Evolutionary conservation across 2,888 invertebrate species (phyloP).

Genomic region (Abrostola tripartita): DNA sequence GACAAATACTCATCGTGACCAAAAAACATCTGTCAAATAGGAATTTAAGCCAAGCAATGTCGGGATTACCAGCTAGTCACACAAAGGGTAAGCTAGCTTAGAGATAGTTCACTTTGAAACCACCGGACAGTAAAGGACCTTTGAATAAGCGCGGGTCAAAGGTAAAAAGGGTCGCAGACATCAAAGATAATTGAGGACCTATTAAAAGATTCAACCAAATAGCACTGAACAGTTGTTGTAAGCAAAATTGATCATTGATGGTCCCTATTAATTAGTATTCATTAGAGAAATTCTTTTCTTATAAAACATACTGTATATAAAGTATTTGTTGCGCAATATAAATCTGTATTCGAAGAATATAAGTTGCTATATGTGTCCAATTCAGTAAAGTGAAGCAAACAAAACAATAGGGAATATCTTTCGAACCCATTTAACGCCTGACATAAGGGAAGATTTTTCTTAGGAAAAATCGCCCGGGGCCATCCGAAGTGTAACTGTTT

Average conservation of each 20-base stretch:
- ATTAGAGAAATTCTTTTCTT: constrained; percentile 5
- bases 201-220: constrained; percentile 71
- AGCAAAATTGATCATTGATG: constrained; percentile 20
- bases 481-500: constrained; percentile 47
- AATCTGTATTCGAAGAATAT: not conserved
- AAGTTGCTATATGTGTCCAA: constrained; percentile 6
- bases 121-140: constrained; percentile 68
- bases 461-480: constrained; percentile 43
- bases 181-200: constrained; percentile 81
- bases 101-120: constrained; percentile 81
- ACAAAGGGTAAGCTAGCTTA: constrained; percentile 68
- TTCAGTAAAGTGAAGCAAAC: constrained; percentile 16
- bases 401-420: constrained; percentile 47
- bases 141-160: constrained; percentile 77
- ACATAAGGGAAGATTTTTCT: constrained; percentile 52
- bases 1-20: constrained; percentile 36
- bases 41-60: constrained; percentile 44
- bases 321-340: constrained; percentile 1
- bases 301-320: not conserved
- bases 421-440: constrained; percentile 48
- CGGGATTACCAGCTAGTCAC: constrained; percentile 55
- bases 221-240: constrained; percentile 31
- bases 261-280: constrained; percentile 21
- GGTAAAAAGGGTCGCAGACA: constrained; percentile 79
- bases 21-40: constrained; percentile 46